A percentile compares a stretch with the other conserved stretches of the same genome.
phyloP scores from a whole-genome alignment of 2,888 invertebrate species.

The Resseliella maxima region DNA sequence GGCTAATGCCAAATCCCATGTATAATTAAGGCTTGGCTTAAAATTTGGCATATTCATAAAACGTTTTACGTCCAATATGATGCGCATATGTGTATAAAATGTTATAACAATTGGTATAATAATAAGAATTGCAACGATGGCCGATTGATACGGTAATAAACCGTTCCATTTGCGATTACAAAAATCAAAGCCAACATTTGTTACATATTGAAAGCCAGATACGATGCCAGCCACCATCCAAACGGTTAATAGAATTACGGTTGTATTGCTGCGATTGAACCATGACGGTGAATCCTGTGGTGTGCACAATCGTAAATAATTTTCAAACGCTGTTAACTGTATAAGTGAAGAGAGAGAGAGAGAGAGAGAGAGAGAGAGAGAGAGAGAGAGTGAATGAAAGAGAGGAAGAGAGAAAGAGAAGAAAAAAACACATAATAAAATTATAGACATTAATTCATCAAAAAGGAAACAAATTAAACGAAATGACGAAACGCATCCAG shows the following conservation, averaged over 20 bases:
- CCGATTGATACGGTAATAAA: conserved; percentile 71
- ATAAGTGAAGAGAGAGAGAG: conserved; percentile 58
- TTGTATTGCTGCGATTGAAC: conserved; percentile 67
- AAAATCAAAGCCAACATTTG: conserved; percentile 76
- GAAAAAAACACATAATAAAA: too few species aligned
- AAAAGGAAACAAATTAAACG: too few species aligned
- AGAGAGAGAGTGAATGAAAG: too few species aligned
- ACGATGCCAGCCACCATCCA: conserved; percentile 71
- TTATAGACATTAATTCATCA: too few species aligned
- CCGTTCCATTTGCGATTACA: conserved; percentile 72
- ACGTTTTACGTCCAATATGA: conserved; percentile 69
- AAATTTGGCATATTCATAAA: conserved; percentile 71
- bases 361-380: too few species aligned
- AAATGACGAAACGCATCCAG: too few species aligned
- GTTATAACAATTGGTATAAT: conserved; percentile 72
- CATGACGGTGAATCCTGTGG: conserved; percentile 66
- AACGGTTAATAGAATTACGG: conserved; percentile 69
- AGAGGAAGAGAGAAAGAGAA: background rate
- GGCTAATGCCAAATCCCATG: conserved; percentile 73
- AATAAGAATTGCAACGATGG: conserved; percentile 72
- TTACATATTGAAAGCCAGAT: conserved; percentile 73
- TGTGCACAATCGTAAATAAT: conserved; percentile 74
- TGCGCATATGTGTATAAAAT: conserved; percentile 69
- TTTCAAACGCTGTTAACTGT: conserved; percentile 73
- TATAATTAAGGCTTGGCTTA: conserved; percentile 73